Conservation (phyloP, 2,113 vertebrate genomes). For the Oreamnos americanus region DNA sequence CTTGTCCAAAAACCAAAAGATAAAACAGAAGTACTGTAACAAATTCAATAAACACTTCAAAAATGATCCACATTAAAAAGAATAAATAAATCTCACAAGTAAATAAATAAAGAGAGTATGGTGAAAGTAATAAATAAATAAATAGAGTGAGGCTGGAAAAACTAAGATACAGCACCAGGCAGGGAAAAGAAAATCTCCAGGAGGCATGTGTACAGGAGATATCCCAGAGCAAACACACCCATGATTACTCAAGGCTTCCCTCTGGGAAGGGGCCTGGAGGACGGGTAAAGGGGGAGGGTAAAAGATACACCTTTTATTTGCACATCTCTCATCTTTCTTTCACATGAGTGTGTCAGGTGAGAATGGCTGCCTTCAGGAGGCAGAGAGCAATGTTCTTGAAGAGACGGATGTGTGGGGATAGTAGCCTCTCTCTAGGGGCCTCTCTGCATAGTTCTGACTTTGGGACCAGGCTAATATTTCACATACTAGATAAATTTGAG, state of each 20-base stretch:
- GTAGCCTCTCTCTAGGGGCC: not conserved
- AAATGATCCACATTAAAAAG: not conserved
- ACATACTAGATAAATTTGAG: not conserved
- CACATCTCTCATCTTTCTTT: not conserved
- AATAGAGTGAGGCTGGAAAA: not conserved
- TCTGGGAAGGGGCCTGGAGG: not conserved
- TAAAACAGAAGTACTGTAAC: not conserved
- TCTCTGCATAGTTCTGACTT: not conserved
- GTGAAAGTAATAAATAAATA: not conserved
- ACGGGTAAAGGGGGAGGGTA: not conserved
- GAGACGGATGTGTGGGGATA: not conserved
- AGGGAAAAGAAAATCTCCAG: not conserved
- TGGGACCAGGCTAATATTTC: not conserved
- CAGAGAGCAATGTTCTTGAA: not conserved
- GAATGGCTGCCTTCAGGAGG: not conserved
- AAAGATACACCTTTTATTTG: not conserved
- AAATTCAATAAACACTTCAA: not conserved
- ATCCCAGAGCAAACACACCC: not conserved
- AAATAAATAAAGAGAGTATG: not conserved
- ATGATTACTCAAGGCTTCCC: not conserved
- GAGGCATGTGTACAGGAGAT: not conserved
- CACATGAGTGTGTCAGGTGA: not conserved
- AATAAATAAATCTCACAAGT: not conserved
- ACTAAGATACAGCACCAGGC: not conserved
- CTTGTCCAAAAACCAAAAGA: not conserved